A percentile compares a stretch with the other conserved stretches of the same genome.
Evolutionary conservation across 2,113 vertebrate species (phyloP).

Genomic region (Urocolius indicus): DNA sequence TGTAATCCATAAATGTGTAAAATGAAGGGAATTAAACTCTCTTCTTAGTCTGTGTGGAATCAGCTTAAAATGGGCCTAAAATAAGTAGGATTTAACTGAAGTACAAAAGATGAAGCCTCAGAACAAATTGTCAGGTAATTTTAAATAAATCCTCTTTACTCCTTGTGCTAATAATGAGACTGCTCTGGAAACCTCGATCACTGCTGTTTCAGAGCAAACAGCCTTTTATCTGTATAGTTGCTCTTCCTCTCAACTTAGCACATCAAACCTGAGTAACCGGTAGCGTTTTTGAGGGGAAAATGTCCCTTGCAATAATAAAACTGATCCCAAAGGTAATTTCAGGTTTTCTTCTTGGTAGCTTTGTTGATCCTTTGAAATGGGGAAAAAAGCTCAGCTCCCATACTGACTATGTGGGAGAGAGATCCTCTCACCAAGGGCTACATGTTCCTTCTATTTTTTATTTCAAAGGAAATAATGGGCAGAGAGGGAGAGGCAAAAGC

Average conservation of each 20-base stretch:
- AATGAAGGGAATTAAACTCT: not conserved
- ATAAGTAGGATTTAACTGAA: constrained; percentile 23
- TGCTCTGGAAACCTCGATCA: not conserved
- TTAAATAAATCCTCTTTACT: constrained; percentile 32
- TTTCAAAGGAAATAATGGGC: not conserved
- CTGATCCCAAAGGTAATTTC: not conserved
- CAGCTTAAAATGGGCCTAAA: constrained; percentile 1
- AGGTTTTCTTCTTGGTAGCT: not conserved
- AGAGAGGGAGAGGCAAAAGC: not conserved
- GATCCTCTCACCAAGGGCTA: not conserved
- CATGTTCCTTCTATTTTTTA: not conserved
- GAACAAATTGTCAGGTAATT: constrained; percentile 44
- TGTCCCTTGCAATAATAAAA: not conserved
- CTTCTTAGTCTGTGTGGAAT: not conserved
- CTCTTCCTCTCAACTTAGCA: not conserved
- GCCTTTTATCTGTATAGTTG: not conserved
- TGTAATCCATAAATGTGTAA: not conserved
- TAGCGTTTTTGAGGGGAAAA: not conserved
- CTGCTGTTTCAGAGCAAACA: not conserved
- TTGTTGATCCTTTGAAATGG: not conserved
- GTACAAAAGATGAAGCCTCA: not conserved
- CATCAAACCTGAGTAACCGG: not conserved
- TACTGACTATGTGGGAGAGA: not conserved
- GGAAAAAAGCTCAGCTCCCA: not conserved
- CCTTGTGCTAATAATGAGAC: not conserved